phyloP scores from a whole-genome alignment of 1,140 invertebrate species.

The Reticulitermes speratus region DNA sequence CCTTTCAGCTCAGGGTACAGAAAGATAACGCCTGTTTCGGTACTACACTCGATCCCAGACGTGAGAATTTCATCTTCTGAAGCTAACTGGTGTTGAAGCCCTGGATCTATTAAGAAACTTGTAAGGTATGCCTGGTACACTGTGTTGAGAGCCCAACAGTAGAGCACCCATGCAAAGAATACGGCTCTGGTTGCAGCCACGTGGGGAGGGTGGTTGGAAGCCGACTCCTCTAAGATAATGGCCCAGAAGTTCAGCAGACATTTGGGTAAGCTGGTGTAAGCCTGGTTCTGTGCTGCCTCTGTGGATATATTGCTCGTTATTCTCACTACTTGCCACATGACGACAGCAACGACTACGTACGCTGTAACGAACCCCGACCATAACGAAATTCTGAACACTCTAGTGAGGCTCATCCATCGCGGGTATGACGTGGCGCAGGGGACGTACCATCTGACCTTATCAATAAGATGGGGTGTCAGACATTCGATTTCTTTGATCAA shows the following conservation, averaged over 20 bases:
- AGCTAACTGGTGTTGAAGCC: constrained; percentile 4
- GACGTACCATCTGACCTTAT: background rate
- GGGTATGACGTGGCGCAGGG: background rate
- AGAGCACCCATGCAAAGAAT: background rate
- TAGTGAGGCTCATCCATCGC: background rate
- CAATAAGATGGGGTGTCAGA: background rate
- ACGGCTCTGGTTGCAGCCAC: background rate
- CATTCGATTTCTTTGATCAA: background rate
- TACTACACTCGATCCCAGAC: background rate
- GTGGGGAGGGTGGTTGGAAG: background rate
- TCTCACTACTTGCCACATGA: background rate
- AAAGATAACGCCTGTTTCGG: background rate
- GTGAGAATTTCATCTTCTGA: background rate
- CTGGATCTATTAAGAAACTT: background rate
- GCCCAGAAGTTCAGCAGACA: constrained; percentile 3
- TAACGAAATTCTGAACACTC: background rate
- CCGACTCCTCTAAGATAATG: background rate
- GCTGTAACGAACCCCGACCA: background rate
- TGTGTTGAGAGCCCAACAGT: background rate
- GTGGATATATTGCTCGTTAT: background rate
- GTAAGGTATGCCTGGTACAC: background rate
- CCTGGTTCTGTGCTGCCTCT: background rate
- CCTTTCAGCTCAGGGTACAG: background rate
- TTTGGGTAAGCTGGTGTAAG: background rate
- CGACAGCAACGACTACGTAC: background rate